These are phyloP conservation scores for Athene cunicularia DNA, from an alignment of 2,113 vertebrate genomes.

Conservation along the genomic window DNA sequence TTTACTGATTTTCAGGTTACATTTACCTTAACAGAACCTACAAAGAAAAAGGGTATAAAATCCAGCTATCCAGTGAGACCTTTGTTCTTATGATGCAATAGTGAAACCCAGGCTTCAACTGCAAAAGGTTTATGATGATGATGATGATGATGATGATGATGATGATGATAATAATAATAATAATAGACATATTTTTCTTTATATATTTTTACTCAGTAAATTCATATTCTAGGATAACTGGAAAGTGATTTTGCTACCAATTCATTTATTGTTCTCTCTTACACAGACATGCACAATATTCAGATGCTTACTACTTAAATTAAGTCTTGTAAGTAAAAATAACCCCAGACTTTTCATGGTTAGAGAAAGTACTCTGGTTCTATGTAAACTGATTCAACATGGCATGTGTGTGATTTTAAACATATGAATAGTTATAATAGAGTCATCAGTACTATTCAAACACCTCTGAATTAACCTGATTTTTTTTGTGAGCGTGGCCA, in stretches of 20 bases:
- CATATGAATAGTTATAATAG: not conserved
- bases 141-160: not conserved
- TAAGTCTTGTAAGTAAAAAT: not conserved
- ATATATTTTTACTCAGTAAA: not conserved
- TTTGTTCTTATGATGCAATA: not conserved
- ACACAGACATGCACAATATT: not conserved
- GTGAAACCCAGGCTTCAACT: not conserved
- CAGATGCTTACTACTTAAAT: not conserved
- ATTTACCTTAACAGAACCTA: not conserved
- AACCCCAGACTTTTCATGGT: not conserved
- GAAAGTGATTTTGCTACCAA: not conserved
- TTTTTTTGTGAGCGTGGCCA: not conserved
- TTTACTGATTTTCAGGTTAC: not conserved
- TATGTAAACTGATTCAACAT: not conserved
- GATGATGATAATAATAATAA: not conserved
- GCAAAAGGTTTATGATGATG: not conserved
- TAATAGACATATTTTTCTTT: not conserved
- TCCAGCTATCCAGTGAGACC: not conserved
- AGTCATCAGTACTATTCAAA: too few relatives aligned
- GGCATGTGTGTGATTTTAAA: not conserved
- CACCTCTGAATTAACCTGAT: not conserved
- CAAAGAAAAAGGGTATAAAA: not conserved
- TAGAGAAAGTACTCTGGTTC: not conserved
- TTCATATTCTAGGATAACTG: not conserved
- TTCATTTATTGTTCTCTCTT: not conserved